These are phyloP conservation scores for Nothocercus nigrocapillus DNA, from an alignment of 2,113 vertebrate species.

Conservation along the genomic window DNA sequence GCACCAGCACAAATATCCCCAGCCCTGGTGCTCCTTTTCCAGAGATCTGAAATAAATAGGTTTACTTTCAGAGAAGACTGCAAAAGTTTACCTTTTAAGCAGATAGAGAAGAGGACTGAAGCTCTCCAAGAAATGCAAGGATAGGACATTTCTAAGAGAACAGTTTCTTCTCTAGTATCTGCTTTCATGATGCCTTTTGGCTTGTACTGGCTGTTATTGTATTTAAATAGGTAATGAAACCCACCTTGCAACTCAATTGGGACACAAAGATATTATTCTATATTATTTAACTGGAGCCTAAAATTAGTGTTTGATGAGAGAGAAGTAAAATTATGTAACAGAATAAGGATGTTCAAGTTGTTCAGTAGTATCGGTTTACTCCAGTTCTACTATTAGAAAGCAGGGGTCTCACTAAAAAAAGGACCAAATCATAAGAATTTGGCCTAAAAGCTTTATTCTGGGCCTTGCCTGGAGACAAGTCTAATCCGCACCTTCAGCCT, in stretches of 20 bases:
- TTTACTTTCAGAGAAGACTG: background rate
- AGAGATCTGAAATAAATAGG: background rate
- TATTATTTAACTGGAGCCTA: background rate
- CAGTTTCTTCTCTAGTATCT: background rate
- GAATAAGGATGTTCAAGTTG: background rate
- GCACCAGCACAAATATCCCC: background rate
- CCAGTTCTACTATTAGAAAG: background rate
- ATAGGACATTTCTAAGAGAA: background rate
- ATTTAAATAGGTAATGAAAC: background rate
- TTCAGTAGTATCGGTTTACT: background rate
- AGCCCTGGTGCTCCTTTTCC: background rate
- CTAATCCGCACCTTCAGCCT: accelerated
- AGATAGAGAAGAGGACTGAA: background rate
- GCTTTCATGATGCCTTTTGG: background rate
- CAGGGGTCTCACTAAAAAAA: background rate
- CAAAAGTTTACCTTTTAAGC: background rate
- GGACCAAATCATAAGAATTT: background rate
- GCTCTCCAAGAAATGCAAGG: background rate
- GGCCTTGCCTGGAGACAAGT: background rate
- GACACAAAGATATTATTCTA: background rate
- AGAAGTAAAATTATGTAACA: background rate
- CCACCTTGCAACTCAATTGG: background rate
- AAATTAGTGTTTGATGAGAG: background rate
- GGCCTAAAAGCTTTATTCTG: background rate
- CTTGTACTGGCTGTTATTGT: background rate